Percentiles rank a stretch among this genome's conserved stretches.
phyloP scores from a whole-genome alignment of 2,888 invertebrate species.

The Cyclophora albipunctata region DNA sequence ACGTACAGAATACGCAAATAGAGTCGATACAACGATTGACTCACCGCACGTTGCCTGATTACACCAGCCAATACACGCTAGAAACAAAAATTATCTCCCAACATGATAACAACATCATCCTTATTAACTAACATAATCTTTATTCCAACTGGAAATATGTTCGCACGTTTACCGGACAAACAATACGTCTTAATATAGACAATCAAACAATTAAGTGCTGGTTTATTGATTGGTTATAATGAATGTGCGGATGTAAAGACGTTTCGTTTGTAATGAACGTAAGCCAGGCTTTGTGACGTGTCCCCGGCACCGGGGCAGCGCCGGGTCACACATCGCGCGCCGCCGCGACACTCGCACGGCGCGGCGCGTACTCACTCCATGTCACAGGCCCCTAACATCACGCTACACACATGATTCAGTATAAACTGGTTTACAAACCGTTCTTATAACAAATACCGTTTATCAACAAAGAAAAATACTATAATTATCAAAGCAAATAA shows the following conservation, averaged over 20 bases:
- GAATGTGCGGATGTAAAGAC: slow-evolving; percentile 26
- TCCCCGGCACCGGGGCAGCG: slow-evolving; percentile 37
- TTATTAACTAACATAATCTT: no score
- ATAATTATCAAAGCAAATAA: no score
- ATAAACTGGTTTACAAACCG: no score
- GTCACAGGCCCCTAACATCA: no score
- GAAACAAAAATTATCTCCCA: no score
- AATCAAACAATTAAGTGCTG: slow-evolving; percentile 8
- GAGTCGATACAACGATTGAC: slow-evolving; percentile 55
- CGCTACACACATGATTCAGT: no score
- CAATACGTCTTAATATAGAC: background rate
- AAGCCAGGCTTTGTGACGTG: slow-evolving; percentile 31
- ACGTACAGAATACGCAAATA: slow-evolving; percentile 56
- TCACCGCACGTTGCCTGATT: slow-evolving; percentile 56
- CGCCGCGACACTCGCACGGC: slow-evolving; percentile 21
- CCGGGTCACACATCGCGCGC: slow-evolving; percentile 30
- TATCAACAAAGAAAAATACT: no score
- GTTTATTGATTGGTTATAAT: slow-evolving; percentile 26
- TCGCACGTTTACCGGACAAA: no score
- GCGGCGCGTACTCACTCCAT: no score
- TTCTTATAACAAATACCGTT: no score
- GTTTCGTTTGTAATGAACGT: slow-evolving; percentile 33
- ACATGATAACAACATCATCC: slow-evolving; percentile 3
- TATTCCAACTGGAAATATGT: no score
- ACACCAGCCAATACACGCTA: slow-evolving; percentile 10